Evolutionary conservation across 2,888 invertebrate species (phyloP).

Genomic region (Pterostichus niger): DNA sequence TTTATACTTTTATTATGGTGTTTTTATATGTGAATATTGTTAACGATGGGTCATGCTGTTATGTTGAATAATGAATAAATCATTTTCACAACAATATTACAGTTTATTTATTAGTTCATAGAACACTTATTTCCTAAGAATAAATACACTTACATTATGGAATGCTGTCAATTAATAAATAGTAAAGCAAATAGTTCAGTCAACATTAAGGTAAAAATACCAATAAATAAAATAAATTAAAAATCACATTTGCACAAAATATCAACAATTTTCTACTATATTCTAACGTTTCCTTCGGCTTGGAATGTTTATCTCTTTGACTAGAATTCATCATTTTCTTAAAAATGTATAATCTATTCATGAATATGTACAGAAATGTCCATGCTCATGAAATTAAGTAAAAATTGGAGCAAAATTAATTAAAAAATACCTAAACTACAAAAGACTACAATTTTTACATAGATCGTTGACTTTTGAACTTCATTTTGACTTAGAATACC

Average conservation of each 20-base stretch:
- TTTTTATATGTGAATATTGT: conserved; percentile 49
- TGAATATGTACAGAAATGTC: not conserved
- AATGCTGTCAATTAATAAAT: conserved; percentile 57
- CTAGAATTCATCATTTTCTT: conserved; percentile 8
- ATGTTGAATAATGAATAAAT: conserved; percentile 72
- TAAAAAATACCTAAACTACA: not conserved
- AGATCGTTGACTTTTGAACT: conserved; percentile 62
- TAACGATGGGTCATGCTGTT: conserved; percentile 49
- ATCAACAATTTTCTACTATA: conserved; percentile 69
- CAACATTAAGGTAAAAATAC: conserved; percentile 52
- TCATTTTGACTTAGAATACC: conserved; percentile 13
- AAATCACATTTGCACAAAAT: conserved; percentile 60
- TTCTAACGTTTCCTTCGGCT: not conserved
- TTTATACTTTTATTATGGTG: conserved; percentile 18
- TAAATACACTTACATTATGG: conserved; percentile 56
- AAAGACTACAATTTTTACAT: not conserved
- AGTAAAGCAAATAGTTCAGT: conserved; percentile 3
- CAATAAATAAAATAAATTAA: conserved; percentile 36
- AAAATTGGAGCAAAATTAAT: not conserved
- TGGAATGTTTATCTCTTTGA: conserved; percentile 14
- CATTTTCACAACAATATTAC: conserved; percentile 77
- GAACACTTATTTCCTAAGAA: conserved; percentile 62
- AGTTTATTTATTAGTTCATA: conserved; percentile 72
- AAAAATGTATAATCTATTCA: not conserved
- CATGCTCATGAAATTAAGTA: too few species aligned